Base-by-base conservation (phyloP, 2,113 vertebrate genomes). In the Montifringilla adamsi region DNA sequence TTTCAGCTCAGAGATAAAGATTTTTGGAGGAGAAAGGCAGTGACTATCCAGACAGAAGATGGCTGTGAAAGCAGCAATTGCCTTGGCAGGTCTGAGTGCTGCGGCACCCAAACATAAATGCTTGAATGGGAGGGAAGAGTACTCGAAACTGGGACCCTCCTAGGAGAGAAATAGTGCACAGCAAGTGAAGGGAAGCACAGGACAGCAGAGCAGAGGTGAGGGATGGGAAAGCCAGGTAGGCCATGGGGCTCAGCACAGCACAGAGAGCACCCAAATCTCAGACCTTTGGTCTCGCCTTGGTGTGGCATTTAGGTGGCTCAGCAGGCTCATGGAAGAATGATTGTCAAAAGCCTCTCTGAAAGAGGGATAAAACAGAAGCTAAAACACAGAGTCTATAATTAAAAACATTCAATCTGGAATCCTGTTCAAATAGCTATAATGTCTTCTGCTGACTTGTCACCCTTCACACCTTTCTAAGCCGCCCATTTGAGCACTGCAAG, bases 1-100 rank as follows among this genome's bases (percentile, higher is more conserved):
- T 92, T 92, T 94, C 76, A 96, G 1, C 22, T 49, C 27, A 19
- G 59, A 80, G 55, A 74, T 69, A 74, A 84, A 63, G 72, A 44
- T 47, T 89, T 91, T 78, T 92, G 79, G 79, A 92, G 76, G 41
- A 52, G 50, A 64, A 89, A 91, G 39, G 19, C 59, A 63, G 39
- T 60, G 85, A 37, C 37, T 69, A 31, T 47, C 62, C 80, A 77
- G 89, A 63, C 16, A 55, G 72, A 80, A 85, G 76, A 73, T 37
- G 83, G 63, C 62, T 86, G 76, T 77, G 56, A 84, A 90, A 75
- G 18, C 64, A 81, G 47, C 43, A 67, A 13, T 49, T 70, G 30
- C 2, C 0, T 41, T 84, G 73, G 68, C 80, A 92, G 72, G 7
- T 67, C 64, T 44, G 73, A 72, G 68, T 60, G 79, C 52, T 44